Evolutionary conservation across 2,113 vertebrate species (phyloP), one percentile per base, ranked within the genome.

Genomic region (Himantopus leucocephalus): DNA sequence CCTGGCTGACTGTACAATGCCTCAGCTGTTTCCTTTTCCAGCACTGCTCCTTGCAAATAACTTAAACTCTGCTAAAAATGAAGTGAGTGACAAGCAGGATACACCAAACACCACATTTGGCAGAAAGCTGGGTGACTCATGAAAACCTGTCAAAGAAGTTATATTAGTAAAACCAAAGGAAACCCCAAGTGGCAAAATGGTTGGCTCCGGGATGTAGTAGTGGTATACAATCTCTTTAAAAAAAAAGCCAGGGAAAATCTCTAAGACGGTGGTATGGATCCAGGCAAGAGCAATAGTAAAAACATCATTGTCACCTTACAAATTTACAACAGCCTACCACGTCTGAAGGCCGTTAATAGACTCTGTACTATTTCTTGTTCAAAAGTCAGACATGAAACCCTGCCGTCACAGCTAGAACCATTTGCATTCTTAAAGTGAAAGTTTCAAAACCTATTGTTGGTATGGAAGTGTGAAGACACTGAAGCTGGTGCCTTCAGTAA

Each of bases 21-120:
- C 20, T 95, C 75, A 90, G 39, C 34, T 78, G 71, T 93, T 97
- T 94, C 79, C 48, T 90, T 93, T 92, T 82, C 75, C 77, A 95
- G 83, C 67, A 20, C n/a, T 92, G 53, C 56, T 88, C 41, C 91
- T 93, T 88, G 47, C 9, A 90, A 96, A 82, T 64, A 52, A 68
- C 50, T 84, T 88, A 41, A 85, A 94, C 41, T n/a, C 34, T 52
- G 80, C 80, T 88, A 95, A 85, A 86, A 96, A 94, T 85, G 73
- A 86, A 96, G 85, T 76, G 81, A 95, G 67, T 0, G 3, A 72
- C 76, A 92, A 93, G 76, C 95, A 97, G 92, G 91, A 94, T 96
- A 96, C 43, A 91, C 76, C 56, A 75, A 95, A 89, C 67, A 93
- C 77, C 75, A 88, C 71, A 90, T 71, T 85, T 95, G 76, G 79